Evolutionary conservation across 2,797 vertebrate genomes (phyloP), one percentile per base, ranked within the genome.

Genomic region (Eupleurogrammus muticus): DNA sequence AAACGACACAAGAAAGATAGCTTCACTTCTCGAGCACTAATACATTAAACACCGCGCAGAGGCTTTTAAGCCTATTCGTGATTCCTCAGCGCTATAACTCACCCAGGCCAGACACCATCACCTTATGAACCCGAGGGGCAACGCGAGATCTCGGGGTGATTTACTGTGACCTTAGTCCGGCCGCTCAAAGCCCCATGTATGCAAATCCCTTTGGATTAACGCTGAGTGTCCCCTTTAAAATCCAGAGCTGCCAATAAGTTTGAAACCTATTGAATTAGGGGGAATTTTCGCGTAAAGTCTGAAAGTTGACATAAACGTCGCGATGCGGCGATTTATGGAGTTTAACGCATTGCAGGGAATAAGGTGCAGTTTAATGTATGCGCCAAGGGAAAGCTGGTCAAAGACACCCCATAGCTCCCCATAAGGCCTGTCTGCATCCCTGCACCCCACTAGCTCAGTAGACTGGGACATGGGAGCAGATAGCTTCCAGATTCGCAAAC

Each of bases 91-190:
- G 88, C 86, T 84, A 92, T 93, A 95, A 92, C 85, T 93, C 92
- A 91, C 86, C 89, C 79, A 79, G 83, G 85, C 83, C 81, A 91
- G 91, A 92, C 91, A 93, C 89, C 92, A 90, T 93, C 93, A 94
- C 94, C 92, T 92, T 87, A 69, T 93, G 91, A 94, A 94, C 94
- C 90, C 82, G 71, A 75, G 88, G 88, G 89, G 90, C 91, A 90
- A 79, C 73, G 69, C 84, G 87, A 81, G 87, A 92, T 90, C 90
- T 86, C 71, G 80, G 86, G 90, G 88, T 93, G 91, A 94, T 93
- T 94, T 94, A 93, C 88, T 89, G 78, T 92, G 92, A 93, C 90
- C 91, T 91, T 66, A 82, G 79, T 75, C 53, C 80, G 70, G 83
- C 77, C 71, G 85, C 76, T 81, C 87, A 89, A 74, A 86, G 80